These are phyloP conservation scores for Platygyra sinensis DNA, from an alignment of 64 coral and sea anemone species.

Conservation along the genomic window DNA sequence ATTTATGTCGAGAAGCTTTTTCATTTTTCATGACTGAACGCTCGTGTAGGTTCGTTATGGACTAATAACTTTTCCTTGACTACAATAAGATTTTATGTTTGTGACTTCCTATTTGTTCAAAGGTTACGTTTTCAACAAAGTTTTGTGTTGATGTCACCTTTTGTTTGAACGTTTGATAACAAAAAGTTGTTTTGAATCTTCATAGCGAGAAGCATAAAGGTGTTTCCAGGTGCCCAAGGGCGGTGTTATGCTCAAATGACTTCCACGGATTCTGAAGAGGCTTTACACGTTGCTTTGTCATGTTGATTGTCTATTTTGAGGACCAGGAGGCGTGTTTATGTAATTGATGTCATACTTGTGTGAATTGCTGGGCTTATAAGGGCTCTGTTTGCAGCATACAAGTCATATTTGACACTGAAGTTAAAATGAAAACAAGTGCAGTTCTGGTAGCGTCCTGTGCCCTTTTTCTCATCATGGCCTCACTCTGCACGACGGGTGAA, in stretches of 20 bases:
- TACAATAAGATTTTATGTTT: not conserved
- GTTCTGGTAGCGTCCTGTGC: not conserved
- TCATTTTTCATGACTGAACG: not conserved
- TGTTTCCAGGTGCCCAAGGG: not conserved
- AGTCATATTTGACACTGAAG: slow-evolving; percentile 2
- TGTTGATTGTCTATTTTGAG: slow-evolving; percentile 18
- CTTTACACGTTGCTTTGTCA: not conserved
- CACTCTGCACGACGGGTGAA: slow-evolving; percentile 13
- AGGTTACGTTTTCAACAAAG: not conserved
- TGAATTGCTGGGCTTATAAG: slow-evolving; percentile 17
- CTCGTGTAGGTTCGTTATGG: not conserved
- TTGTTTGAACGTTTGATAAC: too few relatives aligned
- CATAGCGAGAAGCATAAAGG: not conserved
- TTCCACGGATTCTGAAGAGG: not conserved
- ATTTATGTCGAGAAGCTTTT: not conserved
- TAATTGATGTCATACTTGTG: not conserved
- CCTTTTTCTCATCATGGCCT: slow-evolving; percentile 3
- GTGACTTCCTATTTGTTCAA: not conserved
- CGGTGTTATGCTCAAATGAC: not conserved
- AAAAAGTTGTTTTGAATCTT: not conserved
- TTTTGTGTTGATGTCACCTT: not conserved
- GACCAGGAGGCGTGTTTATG: not conserved
- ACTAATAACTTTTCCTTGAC: not conserved
- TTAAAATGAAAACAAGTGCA: not conserved
- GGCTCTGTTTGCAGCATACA: not conserved